Evolutionary conservation across 2,888 invertebrate species (phyloP), one percentile per base, ranked within the genome.

Genomic region (Leucophenga montana): DNA sequence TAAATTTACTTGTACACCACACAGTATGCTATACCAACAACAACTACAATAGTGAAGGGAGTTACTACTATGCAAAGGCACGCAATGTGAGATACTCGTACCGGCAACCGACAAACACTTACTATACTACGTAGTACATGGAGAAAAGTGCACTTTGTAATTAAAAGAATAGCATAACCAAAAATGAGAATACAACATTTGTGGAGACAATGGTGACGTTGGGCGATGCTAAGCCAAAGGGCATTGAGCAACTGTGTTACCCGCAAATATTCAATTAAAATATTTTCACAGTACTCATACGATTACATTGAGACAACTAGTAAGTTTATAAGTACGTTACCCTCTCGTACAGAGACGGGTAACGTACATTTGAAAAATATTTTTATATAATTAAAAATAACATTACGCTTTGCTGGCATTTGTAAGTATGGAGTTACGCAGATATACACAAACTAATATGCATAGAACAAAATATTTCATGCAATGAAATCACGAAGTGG

Each of bases 371-470:
- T 56, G 56, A 48, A 13, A 64, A 64, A 64, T 46, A 48, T 48
- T 64, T 64, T 64, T 46, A 64, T 64, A 64, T 64, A 64, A 64
- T 64, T 64, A 64, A 64, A 64, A 64, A 64, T 48, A 46, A 64
- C 62, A 64, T 48, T 48, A 64, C 48, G 31, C 48, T 64, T 46
- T 13, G 46, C 62, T 48, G 18, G 22, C 20, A 27, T 18, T 57
- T 27, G 14, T n/a, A n/a, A n/a, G 27, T 8, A 22, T 57, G 27
- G 11, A 59, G 56, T 14, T 22, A 9, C 3, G 5, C 59, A 39
- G n/a, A n/a, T n/a, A n/a, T n/a, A n/a, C n/a, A n/a, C n/a, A 16
- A 44, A 16, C 61, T 39, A 1, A 61, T 8, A 20, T 11, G 20
- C 46, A 46, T 22, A 62, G 39, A 48, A 61, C 11, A 3, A 61